Conservation (phyloP, 64 coral and sea anemone species). For the Cladopsammia gracilis region DNA sequence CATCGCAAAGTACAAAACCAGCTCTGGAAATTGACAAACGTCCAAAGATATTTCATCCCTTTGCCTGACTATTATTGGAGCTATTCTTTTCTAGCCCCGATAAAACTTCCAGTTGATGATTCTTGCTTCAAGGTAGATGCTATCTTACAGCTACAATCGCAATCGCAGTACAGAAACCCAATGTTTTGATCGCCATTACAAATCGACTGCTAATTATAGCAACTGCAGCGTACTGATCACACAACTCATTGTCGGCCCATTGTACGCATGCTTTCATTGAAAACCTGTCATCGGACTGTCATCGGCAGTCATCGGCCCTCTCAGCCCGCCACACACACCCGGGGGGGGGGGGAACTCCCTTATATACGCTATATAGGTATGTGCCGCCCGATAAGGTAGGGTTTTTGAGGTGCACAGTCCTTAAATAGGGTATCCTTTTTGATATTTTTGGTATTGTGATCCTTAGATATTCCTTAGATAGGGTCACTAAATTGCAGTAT, state of each 20-base stretch:
- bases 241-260: neutral
- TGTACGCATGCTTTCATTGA: slow-evolving; percentile 28
- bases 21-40: neutral
- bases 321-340: neutral
- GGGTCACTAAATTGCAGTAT: too few relatives aligned
- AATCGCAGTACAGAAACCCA: neutral
- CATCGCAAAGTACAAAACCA: neutral
- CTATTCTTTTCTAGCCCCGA: neutral
- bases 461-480: too few relatives aligned
- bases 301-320: neutral
- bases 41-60: slow-evolving; percentile 23
- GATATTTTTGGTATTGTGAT: too few relatives aligned
- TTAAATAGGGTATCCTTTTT: too few relatives aligned
- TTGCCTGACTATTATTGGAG: neutral
- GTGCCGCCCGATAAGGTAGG: too few relatives aligned
- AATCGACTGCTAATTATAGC: neutral
- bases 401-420: too few relatives aligned
- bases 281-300: neutral
- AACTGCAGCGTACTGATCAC: neutral
- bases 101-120: neutral
- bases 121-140: neutral
- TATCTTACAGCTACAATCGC: neutral
- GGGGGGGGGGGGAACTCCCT: too few relatives aligned
- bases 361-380: too few relatives aligned
- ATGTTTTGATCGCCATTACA: slow-evolving; percentile 21